These are phyloP conservation scores for Ctenodactylus gundi DNA, from an alignment of 2,113 vertebrate genomes.

Conservation along the genomic window DNA sequence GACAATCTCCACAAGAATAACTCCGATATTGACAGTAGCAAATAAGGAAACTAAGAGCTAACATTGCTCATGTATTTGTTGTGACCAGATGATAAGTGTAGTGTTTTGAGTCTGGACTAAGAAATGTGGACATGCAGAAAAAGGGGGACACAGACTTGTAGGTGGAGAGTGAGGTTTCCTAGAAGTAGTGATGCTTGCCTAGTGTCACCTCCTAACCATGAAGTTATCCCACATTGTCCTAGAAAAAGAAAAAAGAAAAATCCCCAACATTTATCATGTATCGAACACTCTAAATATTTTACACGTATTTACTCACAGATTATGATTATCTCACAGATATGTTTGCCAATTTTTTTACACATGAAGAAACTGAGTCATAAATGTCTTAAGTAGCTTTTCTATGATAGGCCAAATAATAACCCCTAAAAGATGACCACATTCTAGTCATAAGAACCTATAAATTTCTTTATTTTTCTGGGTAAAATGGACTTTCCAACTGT, in stretches of 20 bases:
- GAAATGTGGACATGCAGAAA: background rate
- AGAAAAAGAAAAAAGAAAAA: background rate
- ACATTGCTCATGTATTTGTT: background rate
- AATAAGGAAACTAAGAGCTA: slow-evolving; percentile 40
- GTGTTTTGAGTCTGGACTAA: background rate
- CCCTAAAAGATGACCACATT: background rate
- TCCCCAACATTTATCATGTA: background rate
- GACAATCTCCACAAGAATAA: background rate
- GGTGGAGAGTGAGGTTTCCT: background rate
- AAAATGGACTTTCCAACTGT: background rate
- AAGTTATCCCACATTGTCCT: background rate
- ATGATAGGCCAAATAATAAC: background rate
- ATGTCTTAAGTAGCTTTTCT: background rate
- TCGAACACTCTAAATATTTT: slow-evolving; percentile 3
- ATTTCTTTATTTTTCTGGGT: background rate
- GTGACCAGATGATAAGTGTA: background rate
- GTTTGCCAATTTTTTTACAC: background rate
- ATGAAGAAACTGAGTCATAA: slow-evolving; percentile 3
- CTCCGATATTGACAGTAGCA: background rate
- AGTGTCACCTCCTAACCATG: background rate
- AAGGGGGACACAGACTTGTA: background rate
- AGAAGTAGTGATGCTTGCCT: background rate
- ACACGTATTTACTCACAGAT: background rate
- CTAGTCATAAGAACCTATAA: background rate
- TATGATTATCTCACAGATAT: background rate